phyloP scores from a whole-genome alignment of 92 coral and sea anemone genomes.

The Diadumene lineata region DNA sequence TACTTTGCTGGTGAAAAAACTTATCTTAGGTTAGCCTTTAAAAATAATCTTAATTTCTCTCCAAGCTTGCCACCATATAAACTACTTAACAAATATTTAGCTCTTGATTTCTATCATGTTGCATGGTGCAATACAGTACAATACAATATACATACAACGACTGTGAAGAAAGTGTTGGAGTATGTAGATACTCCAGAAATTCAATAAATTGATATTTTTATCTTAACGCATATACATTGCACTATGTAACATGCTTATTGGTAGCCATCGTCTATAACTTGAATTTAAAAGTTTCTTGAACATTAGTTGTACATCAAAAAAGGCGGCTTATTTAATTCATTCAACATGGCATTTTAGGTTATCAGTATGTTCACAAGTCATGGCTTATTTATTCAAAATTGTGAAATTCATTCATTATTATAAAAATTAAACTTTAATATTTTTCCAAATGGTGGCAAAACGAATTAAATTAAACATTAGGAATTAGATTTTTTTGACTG shows the following conservation, averaged over 20 bases:
- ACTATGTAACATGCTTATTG: neutral
- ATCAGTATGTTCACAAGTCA: neutral
- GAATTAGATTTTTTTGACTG: neutral
- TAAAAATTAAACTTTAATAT: neutral
- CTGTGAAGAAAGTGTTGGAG: too few relatives aligned
- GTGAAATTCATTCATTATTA: neutral
- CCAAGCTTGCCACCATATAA: neutral
- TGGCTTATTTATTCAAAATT: constrained; percentile 2
- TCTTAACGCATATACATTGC: too few relatives aligned
- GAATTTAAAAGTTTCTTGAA: too few relatives aligned
- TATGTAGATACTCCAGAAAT: too few relatives aligned
- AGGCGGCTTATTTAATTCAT: too few relatives aligned
- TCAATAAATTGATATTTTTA: neutral
- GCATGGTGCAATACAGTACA: neutral
- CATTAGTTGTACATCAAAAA: too few relatives aligned
- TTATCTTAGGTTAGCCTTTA: constrained; percentile 11
- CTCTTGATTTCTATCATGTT: neutral
- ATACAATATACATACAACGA: too few relatives aligned
- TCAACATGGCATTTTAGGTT: too few relatives aligned
- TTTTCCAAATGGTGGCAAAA: constrained; percentile 11
- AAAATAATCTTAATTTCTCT: neutral
- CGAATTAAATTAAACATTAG: neutral
- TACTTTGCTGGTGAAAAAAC: constrained; percentile 34
- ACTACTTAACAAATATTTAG: neutral
- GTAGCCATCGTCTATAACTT: neutral